Evolutionary conservation across 2,797 vertebrate species (phyloP).

Genomic region (Oreortyx pictus): DNA sequence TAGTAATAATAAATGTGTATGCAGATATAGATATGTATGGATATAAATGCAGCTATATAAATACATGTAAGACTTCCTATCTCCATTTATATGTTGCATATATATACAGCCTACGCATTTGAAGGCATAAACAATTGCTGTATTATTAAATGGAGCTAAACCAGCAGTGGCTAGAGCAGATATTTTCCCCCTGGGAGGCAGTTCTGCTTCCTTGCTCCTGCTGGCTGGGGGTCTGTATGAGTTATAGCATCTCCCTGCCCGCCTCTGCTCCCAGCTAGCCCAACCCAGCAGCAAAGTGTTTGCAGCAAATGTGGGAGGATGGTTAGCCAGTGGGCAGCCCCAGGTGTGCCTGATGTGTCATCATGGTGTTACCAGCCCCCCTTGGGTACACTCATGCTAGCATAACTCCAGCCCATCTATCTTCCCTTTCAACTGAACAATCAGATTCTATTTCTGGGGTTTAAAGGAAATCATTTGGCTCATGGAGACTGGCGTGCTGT

Average conservation of each 20-base stretch:
- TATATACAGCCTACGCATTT: background rate
- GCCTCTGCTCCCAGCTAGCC: background rate
- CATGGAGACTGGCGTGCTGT: background rate
- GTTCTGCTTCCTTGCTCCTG: background rate
- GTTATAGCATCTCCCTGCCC: background rate
- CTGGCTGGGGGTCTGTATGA: background rate
- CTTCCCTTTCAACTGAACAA: background rate
- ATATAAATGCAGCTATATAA: background rate
- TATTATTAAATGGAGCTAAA: background rate
- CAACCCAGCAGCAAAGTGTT: background rate
- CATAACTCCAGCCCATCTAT: background rate
- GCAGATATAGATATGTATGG: background rate
- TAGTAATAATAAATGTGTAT: background rate
- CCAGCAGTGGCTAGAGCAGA: background rate
- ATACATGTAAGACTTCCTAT: background rate
- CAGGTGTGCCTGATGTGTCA: background rate
- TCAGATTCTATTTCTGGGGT: background rate
- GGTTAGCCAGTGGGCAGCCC: background rate
- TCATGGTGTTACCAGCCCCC: background rate
- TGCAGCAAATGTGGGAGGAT: background rate
- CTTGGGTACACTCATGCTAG: background rate
- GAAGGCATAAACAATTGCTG: background rate
- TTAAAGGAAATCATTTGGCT: conserved; percentile 26
- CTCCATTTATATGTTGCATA: background rate
- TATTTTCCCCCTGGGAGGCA: background rate